Conservation (phyloP, 1,140 invertebrate species). For the Berghia stephanieae region DNA sequence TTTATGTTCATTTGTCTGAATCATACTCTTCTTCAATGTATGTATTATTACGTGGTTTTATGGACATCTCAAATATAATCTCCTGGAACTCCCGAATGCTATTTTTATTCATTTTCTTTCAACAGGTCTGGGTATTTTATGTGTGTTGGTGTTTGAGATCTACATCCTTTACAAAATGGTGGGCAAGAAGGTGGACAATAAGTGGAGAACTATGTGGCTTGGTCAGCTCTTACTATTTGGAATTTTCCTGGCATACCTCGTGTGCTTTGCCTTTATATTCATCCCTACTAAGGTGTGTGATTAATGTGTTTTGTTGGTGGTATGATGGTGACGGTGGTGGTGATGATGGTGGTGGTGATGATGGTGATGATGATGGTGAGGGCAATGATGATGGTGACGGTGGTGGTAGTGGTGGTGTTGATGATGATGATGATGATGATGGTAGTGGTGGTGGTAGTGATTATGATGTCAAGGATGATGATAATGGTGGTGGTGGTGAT, state of each 20-base stretch:
- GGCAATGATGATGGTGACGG: neutral
- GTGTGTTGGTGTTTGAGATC: conserved; percentile 85
- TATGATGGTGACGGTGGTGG: neutral
- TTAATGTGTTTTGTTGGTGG: neutral
- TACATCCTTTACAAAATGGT: conserved; percentile 90
- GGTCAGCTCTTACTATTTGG: conserved; percentile 90
- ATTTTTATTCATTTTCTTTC: conserved; percentile 80
- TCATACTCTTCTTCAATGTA: neutral
- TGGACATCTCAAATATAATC: conserved; percentile 40
- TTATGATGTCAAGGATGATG: neutral
- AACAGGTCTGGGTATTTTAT: conserved; percentile 80
- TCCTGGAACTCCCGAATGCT: conserved; percentile 83
- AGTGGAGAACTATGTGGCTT: conserved; percentile 78
- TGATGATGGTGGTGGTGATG: neutral
- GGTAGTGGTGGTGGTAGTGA: neutral
- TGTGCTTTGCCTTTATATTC: conserved; percentile 79
- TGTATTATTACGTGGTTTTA: neutral
- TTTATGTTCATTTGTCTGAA: no score
- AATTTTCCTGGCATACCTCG: conserved; percentile 82
- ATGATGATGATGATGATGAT: neutral
- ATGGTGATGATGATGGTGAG: neutral
- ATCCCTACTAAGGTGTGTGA: conserved; percentile 75
- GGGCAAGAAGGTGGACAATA: conserved; percentile 82
- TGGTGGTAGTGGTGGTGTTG: neutral
- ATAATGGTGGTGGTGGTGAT: neutral